Evolutionary conservation across 2,797 vertebrate genomes (phyloP).

Genomic region (Eupleurogrammus muticus): DNA sequence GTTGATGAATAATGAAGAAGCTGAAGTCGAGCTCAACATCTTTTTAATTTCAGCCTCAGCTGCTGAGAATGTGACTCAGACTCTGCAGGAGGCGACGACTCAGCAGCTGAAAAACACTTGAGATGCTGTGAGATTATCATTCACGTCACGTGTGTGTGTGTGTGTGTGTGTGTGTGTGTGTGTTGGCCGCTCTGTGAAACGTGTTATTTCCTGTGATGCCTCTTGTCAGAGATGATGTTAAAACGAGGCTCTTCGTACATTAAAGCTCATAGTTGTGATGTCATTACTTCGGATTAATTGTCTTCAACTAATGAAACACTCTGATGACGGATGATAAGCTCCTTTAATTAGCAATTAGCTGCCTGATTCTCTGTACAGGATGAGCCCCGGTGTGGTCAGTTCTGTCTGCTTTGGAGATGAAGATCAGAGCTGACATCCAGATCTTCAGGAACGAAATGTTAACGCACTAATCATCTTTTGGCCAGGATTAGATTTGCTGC

Average conservation of each 20-base stretch:
- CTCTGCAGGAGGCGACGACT: conserved; percentile 18
- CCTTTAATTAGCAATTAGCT: conserved; percentile 45
- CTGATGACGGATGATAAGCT: conserved; percentile 32
- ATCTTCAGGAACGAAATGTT: neutral
- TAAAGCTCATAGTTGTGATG: neutral
- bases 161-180: neutral
- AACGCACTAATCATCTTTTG: conserved; percentile 16
- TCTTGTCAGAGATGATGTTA: too few relatives aligned
- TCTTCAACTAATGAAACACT: neutral
- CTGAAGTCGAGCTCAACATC: too few relatives aligned
- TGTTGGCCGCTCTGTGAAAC: neutral
- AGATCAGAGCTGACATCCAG: conserved; percentile 27
- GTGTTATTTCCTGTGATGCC: neutral
- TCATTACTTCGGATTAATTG: neutral
- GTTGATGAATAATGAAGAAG: neutral
- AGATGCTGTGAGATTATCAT: neutral
- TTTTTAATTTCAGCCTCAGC: neutral
- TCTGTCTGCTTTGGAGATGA: neutral
- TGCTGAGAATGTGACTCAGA: conserved; percentile 4
- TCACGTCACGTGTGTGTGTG: neutral
- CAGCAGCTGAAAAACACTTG: conserved; percentile 6
- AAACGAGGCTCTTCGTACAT: too few relatives aligned
- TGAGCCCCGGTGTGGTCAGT: neutral
- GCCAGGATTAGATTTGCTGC: conserved; percentile 25
- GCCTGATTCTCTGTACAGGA: conserved; percentile 33